Percentiles rank a stretch among this genome's conserved stretches.
These are phyloP conservation scores for Thinocorus orbignyianus DNA, from an alignment of 2,113 vertebrate species.

Conservation along the genomic window DNA sequence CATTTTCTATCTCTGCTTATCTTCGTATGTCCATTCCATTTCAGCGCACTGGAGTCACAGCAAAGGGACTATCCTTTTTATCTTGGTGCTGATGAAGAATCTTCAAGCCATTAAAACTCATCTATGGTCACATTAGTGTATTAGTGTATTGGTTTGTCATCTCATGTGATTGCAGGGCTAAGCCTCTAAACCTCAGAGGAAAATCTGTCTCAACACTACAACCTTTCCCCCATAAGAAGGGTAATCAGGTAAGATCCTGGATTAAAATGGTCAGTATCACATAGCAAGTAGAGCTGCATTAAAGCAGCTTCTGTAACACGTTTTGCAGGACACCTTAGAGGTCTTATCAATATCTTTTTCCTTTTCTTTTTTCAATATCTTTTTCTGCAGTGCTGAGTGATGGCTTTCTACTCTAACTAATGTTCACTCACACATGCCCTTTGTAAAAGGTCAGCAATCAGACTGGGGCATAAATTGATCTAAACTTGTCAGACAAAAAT, in stretches of 20 bases:
- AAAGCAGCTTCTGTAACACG: accelerated
- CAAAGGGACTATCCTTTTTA: not conserved
- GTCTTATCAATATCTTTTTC: not conserved
- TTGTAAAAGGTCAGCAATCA: not conserved
- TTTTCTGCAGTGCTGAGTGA: not conserved
- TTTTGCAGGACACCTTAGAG: not conserved
- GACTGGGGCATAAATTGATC: not conserved
- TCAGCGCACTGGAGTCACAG: not conserved
- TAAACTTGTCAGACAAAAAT: not conserved
- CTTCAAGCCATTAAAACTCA: not conserved
- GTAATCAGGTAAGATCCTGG: not conserved
- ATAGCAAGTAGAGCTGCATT: not conserved
- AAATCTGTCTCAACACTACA: not conserved
- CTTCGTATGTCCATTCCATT: not conserved
- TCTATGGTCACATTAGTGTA: not conserved
- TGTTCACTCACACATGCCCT: not conserved
- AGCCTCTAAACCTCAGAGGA: not conserved
- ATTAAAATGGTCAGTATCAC: not conserved
- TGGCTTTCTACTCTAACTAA: not conserved
- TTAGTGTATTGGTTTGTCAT: not conserved
- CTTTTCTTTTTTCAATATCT: not conserved
- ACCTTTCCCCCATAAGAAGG: not conserved
- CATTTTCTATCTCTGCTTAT: not conserved
- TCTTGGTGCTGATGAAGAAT: not conserved
- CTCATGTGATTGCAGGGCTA: not conserved